A percentile compares a stretch with the other conserved stretches of the same genome.
phyloP scores from a whole-genome alignment of 2,113 vertebrate genomes.

The Saimiri boliviensis region DNA sequence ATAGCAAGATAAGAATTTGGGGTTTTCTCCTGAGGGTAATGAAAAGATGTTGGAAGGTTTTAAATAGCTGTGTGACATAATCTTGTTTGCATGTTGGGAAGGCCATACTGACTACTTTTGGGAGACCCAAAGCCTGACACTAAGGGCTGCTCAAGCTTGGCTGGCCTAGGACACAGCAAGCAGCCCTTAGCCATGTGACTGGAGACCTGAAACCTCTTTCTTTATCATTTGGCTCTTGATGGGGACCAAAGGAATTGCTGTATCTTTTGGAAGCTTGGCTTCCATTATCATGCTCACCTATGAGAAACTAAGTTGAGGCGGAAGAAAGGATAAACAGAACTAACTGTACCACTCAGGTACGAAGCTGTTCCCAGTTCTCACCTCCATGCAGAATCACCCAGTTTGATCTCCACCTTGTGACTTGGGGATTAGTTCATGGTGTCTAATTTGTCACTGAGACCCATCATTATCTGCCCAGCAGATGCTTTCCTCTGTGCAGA shows the following conservation, averaged over 20 bases:
- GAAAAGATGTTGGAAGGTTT: neutral
- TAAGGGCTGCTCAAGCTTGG: neutral
- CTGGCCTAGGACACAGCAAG: neutral
- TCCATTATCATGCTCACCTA: too few species aligned
- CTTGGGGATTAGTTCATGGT: too few species aligned
- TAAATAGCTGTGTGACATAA: neutral
- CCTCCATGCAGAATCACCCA: neutral
- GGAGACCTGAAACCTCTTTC: neutral
- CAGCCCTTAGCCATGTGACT: neutral
- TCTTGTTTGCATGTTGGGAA: neutral
- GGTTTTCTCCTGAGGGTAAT: neutral
- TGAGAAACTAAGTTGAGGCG: neutral
- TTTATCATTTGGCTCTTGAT: neutral
- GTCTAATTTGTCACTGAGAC: neutral
- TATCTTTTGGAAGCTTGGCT: neutral
- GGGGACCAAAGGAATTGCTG: neutral
- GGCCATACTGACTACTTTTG: neutral
- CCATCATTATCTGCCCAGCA: neutral
- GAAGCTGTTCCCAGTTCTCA: neutral
- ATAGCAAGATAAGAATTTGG: neutral
- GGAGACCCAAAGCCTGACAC: neutral
- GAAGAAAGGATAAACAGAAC: neutral
- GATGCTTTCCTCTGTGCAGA: neutral
- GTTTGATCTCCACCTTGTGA: neutral
- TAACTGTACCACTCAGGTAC: too few species aligned